A percentile compares a stretch with the other conserved stretches of the same genome.
Conservation (phyloP, 1,140 invertebrate species). For the Palaemon carinicauda region DNA sequence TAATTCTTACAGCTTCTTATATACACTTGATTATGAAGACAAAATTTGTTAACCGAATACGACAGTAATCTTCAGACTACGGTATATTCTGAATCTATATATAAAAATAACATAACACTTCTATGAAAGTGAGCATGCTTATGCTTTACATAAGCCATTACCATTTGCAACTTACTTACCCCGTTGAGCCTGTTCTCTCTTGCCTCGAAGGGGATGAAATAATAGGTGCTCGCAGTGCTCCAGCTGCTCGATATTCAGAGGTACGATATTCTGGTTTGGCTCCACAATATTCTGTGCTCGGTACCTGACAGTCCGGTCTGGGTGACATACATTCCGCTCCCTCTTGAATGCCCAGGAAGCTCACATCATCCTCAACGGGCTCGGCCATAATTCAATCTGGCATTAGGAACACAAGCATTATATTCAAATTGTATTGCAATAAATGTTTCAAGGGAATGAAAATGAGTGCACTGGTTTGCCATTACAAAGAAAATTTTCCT, state of each 20-base stretch:
- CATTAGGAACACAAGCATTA: background rate
- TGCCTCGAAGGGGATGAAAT: background rate
- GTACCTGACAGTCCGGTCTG: background rate
- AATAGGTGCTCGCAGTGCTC: slow-evolving; percentile 15
- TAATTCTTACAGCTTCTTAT: too few species aligned
- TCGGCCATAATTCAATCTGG: slow-evolving; percentile 47
- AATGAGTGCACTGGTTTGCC: too few species aligned
- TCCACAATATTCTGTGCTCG: background rate
- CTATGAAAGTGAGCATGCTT: background rate
- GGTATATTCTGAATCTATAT: background rate
- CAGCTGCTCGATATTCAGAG: background rate
- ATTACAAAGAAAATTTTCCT: too few species aligned
- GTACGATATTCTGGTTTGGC: background rate
- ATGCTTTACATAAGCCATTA: background rate
- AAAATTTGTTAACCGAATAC: too few species aligned
- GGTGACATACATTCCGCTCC: background rate
- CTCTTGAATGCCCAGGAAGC: slow-evolving; percentile 24
- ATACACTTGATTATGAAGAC: too few species aligned
- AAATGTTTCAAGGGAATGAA: background rate
- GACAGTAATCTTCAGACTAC: too few species aligned
- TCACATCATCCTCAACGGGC: slow-evolving; percentile 47
- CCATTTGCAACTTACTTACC: background rate
- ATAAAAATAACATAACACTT: background rate
- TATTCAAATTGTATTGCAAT: too few species aligned
- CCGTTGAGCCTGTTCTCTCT: slow-evolving; percentile 6